These are phyloP conservation scores for Ctena decussata DNA, from an alignment of 2,888 invertebrate genomes.

Conservation along the genomic window DNA sequence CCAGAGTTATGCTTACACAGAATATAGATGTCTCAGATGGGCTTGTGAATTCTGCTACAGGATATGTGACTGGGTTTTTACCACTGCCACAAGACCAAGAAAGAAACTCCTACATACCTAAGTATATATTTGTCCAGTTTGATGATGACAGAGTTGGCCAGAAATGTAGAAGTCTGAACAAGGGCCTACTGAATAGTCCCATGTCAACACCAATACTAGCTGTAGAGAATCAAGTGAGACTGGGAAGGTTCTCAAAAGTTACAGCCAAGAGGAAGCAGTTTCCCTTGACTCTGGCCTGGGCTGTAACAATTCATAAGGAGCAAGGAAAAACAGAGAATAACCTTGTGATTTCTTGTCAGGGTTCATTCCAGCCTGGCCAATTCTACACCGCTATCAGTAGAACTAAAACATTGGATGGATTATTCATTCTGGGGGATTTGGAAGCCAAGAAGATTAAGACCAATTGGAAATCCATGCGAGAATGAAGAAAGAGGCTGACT, in stretches of 20 bases:
- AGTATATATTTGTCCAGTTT: constrained; percentile 53
- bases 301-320: constrained; percentile 38
- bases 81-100: constrained; percentile 3
- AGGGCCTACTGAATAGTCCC: background rate
- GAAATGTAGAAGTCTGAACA: constrained; percentile 6
- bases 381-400: constrained; percentile 33
- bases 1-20: constrained; percentile 51
- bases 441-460: constrained; percentile 5
- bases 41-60: constrained; percentile 52
- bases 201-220: constrained; percentile 29
- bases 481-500: constrained; percentile 3
- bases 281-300: constrained; percentile 43
- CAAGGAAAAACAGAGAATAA: constrained; percentile 46
- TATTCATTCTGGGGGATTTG: constrained; percentile 11
- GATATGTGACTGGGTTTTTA: constrained; percentile 37
- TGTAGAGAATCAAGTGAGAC: constrained; percentile 15
- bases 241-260: constrained; percentile 26
- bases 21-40: constrained; percentile 64
- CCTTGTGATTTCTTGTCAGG: constrained; percentile 20
- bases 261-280: constrained; percentile 29
- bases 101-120: constrained; percentile 27
- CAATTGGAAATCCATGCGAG: background rate
- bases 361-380: constrained; percentile 26
- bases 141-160: constrained; percentile 50
- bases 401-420: background rate